Base-by-base conservation (phyloP, 2,888 invertebrate species). In the Parnassius orleans region DNA sequence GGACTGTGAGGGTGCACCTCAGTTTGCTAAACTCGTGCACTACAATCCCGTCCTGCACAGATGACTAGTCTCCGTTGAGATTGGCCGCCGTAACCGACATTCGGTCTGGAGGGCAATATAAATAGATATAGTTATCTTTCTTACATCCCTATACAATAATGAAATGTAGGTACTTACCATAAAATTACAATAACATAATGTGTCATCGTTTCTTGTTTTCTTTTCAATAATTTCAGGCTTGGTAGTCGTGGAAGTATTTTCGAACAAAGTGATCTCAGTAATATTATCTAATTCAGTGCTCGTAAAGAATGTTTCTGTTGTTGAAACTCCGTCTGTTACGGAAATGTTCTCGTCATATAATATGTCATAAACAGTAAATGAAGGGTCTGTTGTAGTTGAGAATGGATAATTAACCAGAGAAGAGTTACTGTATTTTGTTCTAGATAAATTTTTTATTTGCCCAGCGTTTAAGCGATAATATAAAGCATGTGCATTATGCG, bases 281-380 rank as follows among this genome's bases (percentile, higher is more conserved):
- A 83, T 67, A 79, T 90, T 90, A 57, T 87, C 85, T 68, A 78
- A 73, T 48, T 87, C 88, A 56, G 84, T 81, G 57, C 72, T 81
- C 0, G 79, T 72, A 50, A 71, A 74, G 57, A 75, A 64, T 10
- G 73, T 66, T 64, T 89, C 88, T 10, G 84, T 84, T 5, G 83
- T 83, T 43, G 70, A 72, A 56, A 67, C 67, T 56, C 68, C 70
- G 54, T 84, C 84, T 41, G 77, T 77, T 11, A 71, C 68, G n/a
- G 86, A 77, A 50, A 71, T 66, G 69, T 81, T 87, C 42, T 88
- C 88, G 71, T 90, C 87, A 74, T 84, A 87, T 19, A 87, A 63
- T 48, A 84, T 70, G 66, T 90, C 88, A 66, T 86, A 70, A 60
- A 81, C 68, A 54, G 84, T 81, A 56, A 76, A 84, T 9, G 81